Base-by-base conservation (phyloP, 2,797 vertebrate species). In the Allobates femoralis region DNA sequence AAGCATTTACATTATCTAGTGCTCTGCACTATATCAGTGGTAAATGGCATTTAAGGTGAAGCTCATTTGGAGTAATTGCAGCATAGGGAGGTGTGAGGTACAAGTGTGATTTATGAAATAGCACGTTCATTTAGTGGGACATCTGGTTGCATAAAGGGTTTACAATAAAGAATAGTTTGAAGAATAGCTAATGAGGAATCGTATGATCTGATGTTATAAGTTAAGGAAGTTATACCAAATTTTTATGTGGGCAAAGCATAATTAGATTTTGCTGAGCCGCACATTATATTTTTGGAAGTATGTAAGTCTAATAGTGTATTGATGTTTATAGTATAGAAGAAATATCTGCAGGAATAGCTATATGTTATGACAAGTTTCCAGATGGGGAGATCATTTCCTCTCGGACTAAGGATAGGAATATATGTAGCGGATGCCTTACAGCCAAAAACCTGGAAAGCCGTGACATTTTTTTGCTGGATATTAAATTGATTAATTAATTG, bases 51-150 rank as follows among this genome's bases (percentile, higher is more conserved):
- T 26, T 34, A 58, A 78, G 21, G 55, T 60, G 76, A 78, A 78
- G 55, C 28, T 78, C 30, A 78, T 78, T 78, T 56, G 23, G 32
- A 16, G 12, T 78, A 58, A 78, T 78, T 37, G 28, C 26, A 77
- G 26, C 26, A 50, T 30, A 58, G 28, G 76, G 76, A 78, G 19
- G 76, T 58, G 76, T 7, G 14, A 58, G 53, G 10, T 37, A 60
- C 53, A 37, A 78, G 76, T 58, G 32, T 37, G 30, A 78, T 58
- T 58, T 78, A 58, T 78, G 53, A 55, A 37, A 37, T 14, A 37
- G n/a, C 51, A 58, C n/a, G n/a, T 73, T 15, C 12, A 73, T 60
- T 78, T 60, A 51, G 8, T 34, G 12, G 76, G 30, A 51, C 37
- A 23, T 58, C 14, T 37, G 19, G 21, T n/a, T 37, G 53, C 12